Evolutionary conservation across 2,113 vertebrate genomes (phyloP).

Genomic region (Nothocercus julius): DNA sequence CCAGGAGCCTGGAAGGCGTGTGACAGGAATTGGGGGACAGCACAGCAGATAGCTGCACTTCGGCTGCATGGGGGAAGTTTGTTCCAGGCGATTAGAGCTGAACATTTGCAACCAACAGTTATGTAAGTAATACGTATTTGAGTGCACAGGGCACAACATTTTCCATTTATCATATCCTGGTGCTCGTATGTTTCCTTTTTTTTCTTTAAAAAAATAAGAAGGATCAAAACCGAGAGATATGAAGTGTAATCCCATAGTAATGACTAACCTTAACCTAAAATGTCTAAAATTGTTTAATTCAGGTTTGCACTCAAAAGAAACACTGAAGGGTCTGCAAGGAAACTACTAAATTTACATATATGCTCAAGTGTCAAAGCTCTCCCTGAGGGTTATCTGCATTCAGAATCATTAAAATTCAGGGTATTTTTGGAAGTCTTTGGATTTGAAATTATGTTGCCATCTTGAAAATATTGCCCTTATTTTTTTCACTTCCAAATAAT

Average conservation of each 20-base stretch:
- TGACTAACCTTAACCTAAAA: slow-evolving; percentile 33
- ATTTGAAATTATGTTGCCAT: not conserved
- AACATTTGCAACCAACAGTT: slow-evolving; percentile 52
- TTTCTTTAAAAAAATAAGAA: slow-evolving; percentile 31
- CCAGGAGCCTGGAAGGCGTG: slow-evolving; percentile 63
- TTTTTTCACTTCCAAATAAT: not conserved
- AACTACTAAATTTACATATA: not conserved
- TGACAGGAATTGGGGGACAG: slow-evolving; percentile 49
- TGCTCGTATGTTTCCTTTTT: not conserved
- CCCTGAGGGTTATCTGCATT: not conserved
- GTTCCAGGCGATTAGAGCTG: slow-evolving; percentile 66
- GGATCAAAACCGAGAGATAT: slow-evolving; percentile 42
- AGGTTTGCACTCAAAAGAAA: not conserved
- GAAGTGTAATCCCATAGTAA: slow-evolving; percentile 48
- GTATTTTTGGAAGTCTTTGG: not conserved
- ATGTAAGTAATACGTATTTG: slow-evolving; percentile 56
- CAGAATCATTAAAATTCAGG: not conserved
- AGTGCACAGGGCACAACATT: slow-evolving; percentile 41
- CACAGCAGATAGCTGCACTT: slow-evolving; percentile 55
- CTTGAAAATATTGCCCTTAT: not conserved
- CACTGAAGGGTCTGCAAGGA: not conserved
- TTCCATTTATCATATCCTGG: slow-evolving; percentile 56
- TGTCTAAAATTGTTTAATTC: not conserved
- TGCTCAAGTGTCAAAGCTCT: not conserved
- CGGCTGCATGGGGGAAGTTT: slow-evolving; percentile 54